Conservation (phyloP, 2,113 vertebrate species). For the Glaucidium brasilianum region DNA sequence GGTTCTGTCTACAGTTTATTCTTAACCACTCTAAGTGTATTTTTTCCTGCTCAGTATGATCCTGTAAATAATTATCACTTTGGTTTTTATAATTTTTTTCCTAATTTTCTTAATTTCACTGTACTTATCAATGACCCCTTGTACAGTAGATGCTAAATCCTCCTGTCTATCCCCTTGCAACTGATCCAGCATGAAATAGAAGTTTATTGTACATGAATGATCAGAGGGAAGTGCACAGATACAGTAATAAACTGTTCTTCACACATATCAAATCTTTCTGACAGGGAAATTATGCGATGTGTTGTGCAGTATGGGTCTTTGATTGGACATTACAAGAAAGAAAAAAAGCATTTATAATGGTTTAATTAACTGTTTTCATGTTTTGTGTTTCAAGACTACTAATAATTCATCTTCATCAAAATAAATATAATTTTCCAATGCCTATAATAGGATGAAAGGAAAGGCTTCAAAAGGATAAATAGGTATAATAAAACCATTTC, state of each 20-base stretch:
- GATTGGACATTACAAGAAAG: accelerated
- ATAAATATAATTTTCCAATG: neutral
- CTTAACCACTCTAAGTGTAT: neutral
- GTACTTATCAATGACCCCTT: neutral
- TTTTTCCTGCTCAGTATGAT: neutral
- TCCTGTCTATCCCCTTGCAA: neutral
- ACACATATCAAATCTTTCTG: neutral
- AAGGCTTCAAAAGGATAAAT: neutral
- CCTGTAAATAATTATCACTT: neutral
- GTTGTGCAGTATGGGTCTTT: neutral
- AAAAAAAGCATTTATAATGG: neutral
- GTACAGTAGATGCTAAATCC: neutral
- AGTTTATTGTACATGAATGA: neutral
- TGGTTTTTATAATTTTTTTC: neutral
- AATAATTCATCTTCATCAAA: neutral
- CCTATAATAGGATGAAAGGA: neutral
- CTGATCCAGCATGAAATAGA: neutral
- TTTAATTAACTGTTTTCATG: neutral
- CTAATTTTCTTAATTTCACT: neutral
- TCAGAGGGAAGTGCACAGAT: neutral
- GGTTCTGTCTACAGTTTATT: neutral
- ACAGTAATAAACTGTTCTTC: neutral
- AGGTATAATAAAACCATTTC: neutral
- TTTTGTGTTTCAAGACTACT: neutral
- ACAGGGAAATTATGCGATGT: neutral